Evolutionary conservation across 2,113 vertebrate species (phyloP), one percentile per base, ranked within the genome.

Genomic region (Chiloscyllium plagiosum): DNA sequence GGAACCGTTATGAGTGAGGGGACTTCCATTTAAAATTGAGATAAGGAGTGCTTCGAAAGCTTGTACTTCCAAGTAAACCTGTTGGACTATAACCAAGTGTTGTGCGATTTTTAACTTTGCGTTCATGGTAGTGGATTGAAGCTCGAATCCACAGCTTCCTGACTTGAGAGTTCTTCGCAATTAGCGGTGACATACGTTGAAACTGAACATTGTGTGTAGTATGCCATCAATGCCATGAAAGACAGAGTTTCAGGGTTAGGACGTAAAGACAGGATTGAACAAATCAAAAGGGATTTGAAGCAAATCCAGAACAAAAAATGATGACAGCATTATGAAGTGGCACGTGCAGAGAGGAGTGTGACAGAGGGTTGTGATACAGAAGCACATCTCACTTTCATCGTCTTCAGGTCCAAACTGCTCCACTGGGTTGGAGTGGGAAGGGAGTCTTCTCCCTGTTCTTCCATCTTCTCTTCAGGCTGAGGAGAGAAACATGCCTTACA

Each of bases 391-490:
- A 96, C 96, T 68, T 96, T 95, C 96, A 96, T 96, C 2, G 85
- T 95, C 56, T 96, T 96, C 22, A 87, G 96, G n/a, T 96, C 96
- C 90, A 96, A 90, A 29, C 12, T 69, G 52, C 85, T 92, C 72
- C 90, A 78, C 85, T 95, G 96, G 42, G 96, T 96, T 19, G 96
- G 96, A 29, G 96, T 72, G 65, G 86, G 76, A 37, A 52, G 66
- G 22, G 86, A 50, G 78, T 65, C 96, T 47, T 96, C 90, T 37
- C 69, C 94, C 10, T 95, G 72, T 26, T 94, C 90, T 78, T 96
- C 96, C 90, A 92, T 92, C 65, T 96, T 92, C 65, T 96, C 96
- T 87, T 96, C 94, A 72, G 94, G 15, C 94, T 95, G 94, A 0
- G 42, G 52, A 68, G 29, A 95, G 4, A 29, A 95, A 50, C 10